Evolutionary conservation across 1,140 invertebrate genomes (phyloP).

Genomic region (Spodoptera litura): DNA sequence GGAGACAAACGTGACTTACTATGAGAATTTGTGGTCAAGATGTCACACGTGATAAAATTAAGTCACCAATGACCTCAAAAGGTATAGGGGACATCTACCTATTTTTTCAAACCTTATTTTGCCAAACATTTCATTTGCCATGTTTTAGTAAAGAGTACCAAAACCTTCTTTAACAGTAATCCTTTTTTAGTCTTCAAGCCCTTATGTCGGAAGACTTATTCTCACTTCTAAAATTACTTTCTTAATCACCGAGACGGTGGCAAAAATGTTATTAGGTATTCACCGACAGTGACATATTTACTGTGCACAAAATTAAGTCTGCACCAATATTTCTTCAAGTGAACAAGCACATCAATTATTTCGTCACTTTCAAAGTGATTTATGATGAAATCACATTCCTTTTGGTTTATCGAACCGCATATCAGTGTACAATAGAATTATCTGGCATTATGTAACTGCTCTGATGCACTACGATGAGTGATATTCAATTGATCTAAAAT

Average conservation of each 20-base stretch:
- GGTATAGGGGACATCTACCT: too few relatives aligned
- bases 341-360: slow-evolving; percentile 19
- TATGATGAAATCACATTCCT: slow-evolving; percentile 26
- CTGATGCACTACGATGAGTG: neutral
- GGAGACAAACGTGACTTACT: slow-evolving; percentile 26
- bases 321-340: slow-evolving; percentile 8
- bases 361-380: slow-evolving; percentile 35
- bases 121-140: too few relatives aligned
- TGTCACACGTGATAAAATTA: slow-evolving; percentile 4
- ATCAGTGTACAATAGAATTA: slow-evolving; percentile 17
- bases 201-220: neutral
- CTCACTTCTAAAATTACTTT: neutral
- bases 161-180: too few relatives aligned
- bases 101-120: too few relatives aligned
- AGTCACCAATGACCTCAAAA: too few relatives aligned
- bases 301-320: neutral
- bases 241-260: neutral
- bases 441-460: neutral
- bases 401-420: slow-evolving; percentile 18
- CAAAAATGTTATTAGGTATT: neutral
- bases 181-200: neutral
- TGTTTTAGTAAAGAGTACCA: too few relatives aligned
- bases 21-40: slow-evolving; percentile 20
- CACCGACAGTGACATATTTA: neutral
- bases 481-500: slow-evolving; percentile 27